Conservation (phyloP, 2,113 vertebrate genomes). For the Asarcornis scutulata region DNA sequence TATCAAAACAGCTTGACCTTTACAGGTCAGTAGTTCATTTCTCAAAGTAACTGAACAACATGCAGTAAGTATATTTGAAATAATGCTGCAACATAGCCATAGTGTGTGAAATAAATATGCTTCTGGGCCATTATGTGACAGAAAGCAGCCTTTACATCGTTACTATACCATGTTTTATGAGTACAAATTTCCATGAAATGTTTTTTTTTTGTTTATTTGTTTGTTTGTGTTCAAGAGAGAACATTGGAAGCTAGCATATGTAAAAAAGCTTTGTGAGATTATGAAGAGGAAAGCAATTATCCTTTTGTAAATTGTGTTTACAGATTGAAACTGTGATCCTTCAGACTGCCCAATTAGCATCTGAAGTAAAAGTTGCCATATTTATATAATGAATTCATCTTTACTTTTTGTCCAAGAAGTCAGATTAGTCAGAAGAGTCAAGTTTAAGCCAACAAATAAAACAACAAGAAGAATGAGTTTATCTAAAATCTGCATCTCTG, state of each 20-base stretch:
- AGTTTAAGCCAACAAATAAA: neutral
- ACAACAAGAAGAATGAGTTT: neutral
- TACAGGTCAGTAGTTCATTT: neutral
- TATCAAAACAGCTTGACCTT: neutral
- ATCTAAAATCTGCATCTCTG: neutral
- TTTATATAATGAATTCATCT: neutral
- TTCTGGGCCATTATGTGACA: constrained; percentile 1
- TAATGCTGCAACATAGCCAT: neutral
- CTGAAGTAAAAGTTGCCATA: neutral
- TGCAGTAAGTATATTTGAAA: neutral
- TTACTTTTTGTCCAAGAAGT: neutral
- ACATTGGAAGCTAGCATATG: neutral
- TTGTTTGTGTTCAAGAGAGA: neutral
- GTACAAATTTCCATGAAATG: neutral
- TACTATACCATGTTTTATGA: neutral
- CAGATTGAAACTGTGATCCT: neutral
- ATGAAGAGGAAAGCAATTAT: neutral
- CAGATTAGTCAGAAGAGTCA: neutral
- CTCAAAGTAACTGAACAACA: neutral
- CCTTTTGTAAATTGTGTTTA: neutral
- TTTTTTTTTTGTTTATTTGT: neutral
- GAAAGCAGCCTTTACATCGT: neutral
- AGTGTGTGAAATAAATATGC: neutral
- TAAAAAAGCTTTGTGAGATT: neutral
- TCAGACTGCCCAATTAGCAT: neutral